These are phyloP conservation scores for Rhabdophis nuchalis DNA, from an alignment of 2,797 vertebrate species.

Conservation along the genomic window DNA sequence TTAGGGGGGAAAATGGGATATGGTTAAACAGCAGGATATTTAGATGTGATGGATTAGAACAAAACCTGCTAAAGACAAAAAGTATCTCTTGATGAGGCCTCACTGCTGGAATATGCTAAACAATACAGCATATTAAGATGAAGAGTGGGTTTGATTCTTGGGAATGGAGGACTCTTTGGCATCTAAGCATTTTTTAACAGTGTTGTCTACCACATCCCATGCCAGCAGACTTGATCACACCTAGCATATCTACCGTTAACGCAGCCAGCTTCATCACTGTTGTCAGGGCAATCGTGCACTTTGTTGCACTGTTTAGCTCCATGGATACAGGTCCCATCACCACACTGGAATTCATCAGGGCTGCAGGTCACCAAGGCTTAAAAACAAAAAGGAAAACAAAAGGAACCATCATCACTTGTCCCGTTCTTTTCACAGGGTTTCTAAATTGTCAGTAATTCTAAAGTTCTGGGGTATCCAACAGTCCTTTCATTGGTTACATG, in stretches of 20 bases:
- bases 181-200: background rate
- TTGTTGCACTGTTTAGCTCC: conserved; percentile 90
- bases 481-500: background rate
- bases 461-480: background rate
- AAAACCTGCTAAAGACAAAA: conserved; percentile 29
- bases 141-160: background rate
- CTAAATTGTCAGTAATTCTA: background rate
- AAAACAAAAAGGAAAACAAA: conserved; percentile 29
- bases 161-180: background rate
- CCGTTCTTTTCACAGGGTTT: background rate
- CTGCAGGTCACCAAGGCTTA: conserved; percentile 84
- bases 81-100: conserved; percentile 33
- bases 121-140: background rate
- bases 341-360: conserved; percentile 93
- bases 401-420: conserved; percentile 1
- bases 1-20: conserved; percentile 50
- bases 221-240: fast-evolving
- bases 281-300: conserved; percentile 86
- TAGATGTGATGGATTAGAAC: conserved; percentile 29
- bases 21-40: conserved; percentile 49
- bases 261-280: conserved; percentile 91
- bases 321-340: conserved; percentile 88
- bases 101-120: background rate
- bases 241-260: conserved; percentile 76
- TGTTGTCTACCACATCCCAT: fast-evolving